These are phyloP conservation scores for Emydocephalus ijimae DNA, from an alignment of 2,113 vertebrate species.

Conservation along the genomic window DNA sequence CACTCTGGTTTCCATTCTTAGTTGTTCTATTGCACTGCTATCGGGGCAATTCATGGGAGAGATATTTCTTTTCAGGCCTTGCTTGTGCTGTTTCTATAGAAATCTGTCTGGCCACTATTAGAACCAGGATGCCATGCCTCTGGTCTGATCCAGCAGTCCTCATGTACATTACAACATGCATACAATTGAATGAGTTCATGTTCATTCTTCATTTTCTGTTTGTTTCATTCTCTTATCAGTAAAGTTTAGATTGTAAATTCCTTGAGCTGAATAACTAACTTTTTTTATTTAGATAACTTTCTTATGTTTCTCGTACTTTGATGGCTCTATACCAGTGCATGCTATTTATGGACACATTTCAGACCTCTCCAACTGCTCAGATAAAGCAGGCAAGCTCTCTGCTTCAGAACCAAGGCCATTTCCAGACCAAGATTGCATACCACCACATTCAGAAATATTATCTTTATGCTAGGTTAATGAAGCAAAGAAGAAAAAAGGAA, in stretches of 20 bases:
- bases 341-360: neutral
- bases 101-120: neutral
- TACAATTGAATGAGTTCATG: no score
- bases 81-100: neutral
- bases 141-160: neutral
- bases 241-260: neutral
- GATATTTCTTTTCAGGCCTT: neutral
- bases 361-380: neutral
- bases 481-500: constrained; percentile 21
- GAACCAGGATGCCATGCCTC: neutral
- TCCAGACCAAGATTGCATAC: neutral
- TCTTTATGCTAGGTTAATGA: neutral
- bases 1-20: neutral
- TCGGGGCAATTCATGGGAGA: neutral
- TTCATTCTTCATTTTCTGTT: neutral
- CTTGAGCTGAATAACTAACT: neutral
- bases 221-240: neutral
- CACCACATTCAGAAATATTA: neutral
- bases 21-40: neutral
- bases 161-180: neutral
- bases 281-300: neutral
- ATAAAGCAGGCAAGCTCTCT: neutral
- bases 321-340: neutral
- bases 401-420: neutral
- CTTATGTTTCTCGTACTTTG: neutral